These are phyloP conservation scores for Oryzaephilus surinamensis DNA, from an alignment of 1,140 invertebrate genomes.

Conservation along the genomic window DNA sequence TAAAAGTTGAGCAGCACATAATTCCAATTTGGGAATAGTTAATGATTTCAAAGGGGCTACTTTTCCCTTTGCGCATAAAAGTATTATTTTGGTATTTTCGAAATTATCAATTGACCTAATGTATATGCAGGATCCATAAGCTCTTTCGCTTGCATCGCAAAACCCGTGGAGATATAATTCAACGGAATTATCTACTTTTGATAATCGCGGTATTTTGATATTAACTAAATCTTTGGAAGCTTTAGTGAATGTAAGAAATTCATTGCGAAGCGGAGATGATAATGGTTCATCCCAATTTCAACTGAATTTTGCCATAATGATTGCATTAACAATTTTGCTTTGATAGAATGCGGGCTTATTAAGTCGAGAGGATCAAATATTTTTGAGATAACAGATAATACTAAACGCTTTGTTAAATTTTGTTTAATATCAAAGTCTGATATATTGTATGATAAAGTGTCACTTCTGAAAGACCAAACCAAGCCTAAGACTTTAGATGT, in stretches of 20 bases:
- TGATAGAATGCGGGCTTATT: slow-evolving; percentile 28
- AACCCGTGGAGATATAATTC: too few species aligned
- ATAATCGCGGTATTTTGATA: slow-evolving; percentile 6
- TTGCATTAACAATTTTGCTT: slow-evolving; percentile 35
- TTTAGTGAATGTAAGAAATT: not conserved
- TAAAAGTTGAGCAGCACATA: slow-evolving; percentile 4
- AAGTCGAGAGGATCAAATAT: slow-evolving; percentile 20
- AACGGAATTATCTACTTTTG: too few species aligned
- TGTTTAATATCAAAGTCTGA: too few species aligned
- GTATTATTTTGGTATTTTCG: too few species aligned
- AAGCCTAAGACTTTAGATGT: too few species aligned
- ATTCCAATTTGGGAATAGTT: slow-evolving; percentile 6
- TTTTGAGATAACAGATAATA: slow-evolving; percentile 19
- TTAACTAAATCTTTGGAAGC: not conserved
- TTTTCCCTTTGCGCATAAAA: not conserved
- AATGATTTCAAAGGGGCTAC: slow-evolving; percentile 4
- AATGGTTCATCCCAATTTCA: slow-evolving; percentile 34
- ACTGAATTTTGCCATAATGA: slow-evolving; percentile 27
- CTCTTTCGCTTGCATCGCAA: too few species aligned
- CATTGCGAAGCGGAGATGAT: not conserved
- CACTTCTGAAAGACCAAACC: not conserved
- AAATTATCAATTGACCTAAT: too few species aligned
- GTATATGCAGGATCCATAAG: too few species aligned
- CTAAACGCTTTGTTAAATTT: slow-evolving; percentile 20
- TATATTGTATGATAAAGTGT: slow-evolving; percentile 1